Evolutionary conservation across 2,113 vertebrate genomes (phyloP), one percentile per base, ranked within the genome.

Genomic region (Hystrix brachyura): DNA sequence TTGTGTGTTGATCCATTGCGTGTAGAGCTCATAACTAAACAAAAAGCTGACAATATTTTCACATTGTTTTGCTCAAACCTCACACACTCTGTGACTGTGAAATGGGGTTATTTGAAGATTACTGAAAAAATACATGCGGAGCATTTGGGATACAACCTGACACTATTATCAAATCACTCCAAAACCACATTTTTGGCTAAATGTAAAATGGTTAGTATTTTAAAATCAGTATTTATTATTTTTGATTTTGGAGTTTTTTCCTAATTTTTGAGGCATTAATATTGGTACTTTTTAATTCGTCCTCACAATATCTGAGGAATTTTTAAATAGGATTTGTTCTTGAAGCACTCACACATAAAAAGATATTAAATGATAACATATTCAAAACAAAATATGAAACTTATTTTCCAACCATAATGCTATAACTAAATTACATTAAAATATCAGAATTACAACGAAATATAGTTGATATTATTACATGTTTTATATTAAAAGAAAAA

Each of bases 261-360:
- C 4, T 29, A 81, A 78, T 55, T 94, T 76, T 88, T 78, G 46
- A 90, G 8, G 19, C 12, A 57, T 62, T 82, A 71, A 71, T 19
- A 64, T 27, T 74, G 10, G 18, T 60, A 27, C 43, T 76, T 96
- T 96, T 89, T 46, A 84, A 76, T 78, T 76, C 1, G 82, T 88
- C 25, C 12, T 91, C 29, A 64, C 0, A 93, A 14, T 88, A 78
- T 55, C 13, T 84, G 21, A 89, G 46, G 29, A 88, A 78, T 72
- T 29, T 55, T 27, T 72, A 65, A 94, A 74, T 76, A 60, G 11
- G 4, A 89, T 72, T 94, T 76, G 14, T 78, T 95, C 32, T 96
- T 38, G 17, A 88, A 53, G 38, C 8, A 87, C 0, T 76, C 29
- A 60, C 64, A 76, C 4, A 7, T 57, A 65, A 71, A 78, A 90